Evolutionary conservation across 1,140 invertebrate species (phyloP).

Genomic region (Drosophila nannoptera): DNA sequence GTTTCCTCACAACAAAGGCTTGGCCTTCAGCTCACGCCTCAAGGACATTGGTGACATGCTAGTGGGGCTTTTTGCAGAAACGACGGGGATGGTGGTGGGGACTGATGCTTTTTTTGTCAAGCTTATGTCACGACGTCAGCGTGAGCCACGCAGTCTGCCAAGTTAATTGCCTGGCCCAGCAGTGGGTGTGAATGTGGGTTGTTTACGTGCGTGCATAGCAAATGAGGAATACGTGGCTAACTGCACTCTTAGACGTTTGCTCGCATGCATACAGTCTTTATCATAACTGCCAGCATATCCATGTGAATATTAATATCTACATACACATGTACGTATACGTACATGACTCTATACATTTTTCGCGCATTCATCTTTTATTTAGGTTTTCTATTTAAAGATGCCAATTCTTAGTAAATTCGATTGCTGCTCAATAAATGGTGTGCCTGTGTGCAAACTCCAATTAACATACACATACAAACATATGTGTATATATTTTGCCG

Average conservation of each 20-base stretch:
- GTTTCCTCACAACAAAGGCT: slow-evolving; percentile 12
- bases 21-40: slow-evolving; percentile 45
- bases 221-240: slow-evolving; percentile 44
- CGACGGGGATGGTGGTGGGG: slow-evolving; percentile 3
- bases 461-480: slow-evolving; percentile 35
- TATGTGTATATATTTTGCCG: neutral
- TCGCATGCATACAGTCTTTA: slow-evolving; percentile 35
- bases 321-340: neutral
- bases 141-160: slow-evolving; percentile 57
- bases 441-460: slow-evolving; percentile 7
- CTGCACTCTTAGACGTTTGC: slow-evolving; percentile 26
- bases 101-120: neutral
- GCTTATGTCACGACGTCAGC: slow-evolving; percentile 40
- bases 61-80: neutral
- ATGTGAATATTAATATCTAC: neutral
- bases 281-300: slow-evolving; percentile 19
- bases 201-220: slow-evolving; percentile 32
- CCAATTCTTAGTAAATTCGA: no score
- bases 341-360: no score
- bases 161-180: slow-evolving; percentile 41
- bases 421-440: neutral
- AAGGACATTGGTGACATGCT: slow-evolving; percentile 48
- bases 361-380: no score
- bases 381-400: no score
- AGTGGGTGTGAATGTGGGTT: slow-evolving; percentile 42